phyloP scores from a whole-genome alignment of 2,113 vertebrate genomes.

The Micromys minutus region DNA sequence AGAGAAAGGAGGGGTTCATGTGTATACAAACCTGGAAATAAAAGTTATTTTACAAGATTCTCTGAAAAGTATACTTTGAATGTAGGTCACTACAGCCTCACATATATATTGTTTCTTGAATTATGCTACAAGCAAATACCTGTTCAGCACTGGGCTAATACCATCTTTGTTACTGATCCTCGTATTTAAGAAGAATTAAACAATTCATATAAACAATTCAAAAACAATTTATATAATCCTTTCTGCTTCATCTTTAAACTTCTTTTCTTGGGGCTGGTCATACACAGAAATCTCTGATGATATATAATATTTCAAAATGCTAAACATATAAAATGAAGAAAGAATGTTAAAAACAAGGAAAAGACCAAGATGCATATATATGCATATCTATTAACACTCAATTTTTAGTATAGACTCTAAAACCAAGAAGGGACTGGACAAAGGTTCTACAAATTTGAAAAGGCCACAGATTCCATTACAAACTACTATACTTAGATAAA shows the following conservation, averaged over 20 bases:
- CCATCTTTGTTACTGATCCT: not conserved
- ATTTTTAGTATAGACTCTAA: not conserved
- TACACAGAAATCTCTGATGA: not conserved
- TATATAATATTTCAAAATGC: not conserved
- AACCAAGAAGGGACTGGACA: not conserved
- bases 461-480: not conserved
- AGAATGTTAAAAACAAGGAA: not conserved
- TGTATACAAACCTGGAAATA: not conserved
- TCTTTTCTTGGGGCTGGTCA: rapidly evolving
- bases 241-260: not conserved
- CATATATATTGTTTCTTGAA: not conserved
- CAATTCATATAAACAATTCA: not conserved
- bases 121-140: not conserved
- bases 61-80: not conserved
- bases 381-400: not conserved
- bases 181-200: not conserved
- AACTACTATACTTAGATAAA: not conserved
- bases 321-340: not conserved
- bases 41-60: not conserved
- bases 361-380: not conserved
- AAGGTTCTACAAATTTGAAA: not conserved
- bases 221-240: not conserved
- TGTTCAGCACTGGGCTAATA: not conserved
- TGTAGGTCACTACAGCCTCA: not conserved
- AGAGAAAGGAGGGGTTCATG: not conserved